Evolutionary conservation across 1,140 invertebrate species (phyloP).

Genomic region (Papilio polyxenes): DNA sequence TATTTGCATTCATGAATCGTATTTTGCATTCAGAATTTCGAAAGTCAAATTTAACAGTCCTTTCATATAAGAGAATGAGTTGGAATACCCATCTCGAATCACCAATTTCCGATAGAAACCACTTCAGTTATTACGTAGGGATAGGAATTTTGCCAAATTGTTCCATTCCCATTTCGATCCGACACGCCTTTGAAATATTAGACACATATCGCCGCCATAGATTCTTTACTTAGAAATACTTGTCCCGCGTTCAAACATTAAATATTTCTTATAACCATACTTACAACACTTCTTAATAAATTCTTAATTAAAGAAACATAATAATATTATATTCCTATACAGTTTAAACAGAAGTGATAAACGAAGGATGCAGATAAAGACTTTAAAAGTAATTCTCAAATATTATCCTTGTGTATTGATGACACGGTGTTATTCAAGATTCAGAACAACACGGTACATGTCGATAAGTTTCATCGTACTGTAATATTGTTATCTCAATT

Average conservation of each 20-base stretch:
- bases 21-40: slow-evolving; percentile 16
- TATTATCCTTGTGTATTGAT: too few species aligned
- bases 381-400: too few species aligned
- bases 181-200: slow-evolving; percentile 38
- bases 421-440: too few species aligned
- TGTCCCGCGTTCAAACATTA: not conserved
- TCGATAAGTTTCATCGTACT: too few species aligned
- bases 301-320: not conserved
- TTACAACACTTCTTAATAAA: not conserved
- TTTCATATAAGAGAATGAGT: slow-evolving; percentile 21
- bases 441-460: too few species aligned
- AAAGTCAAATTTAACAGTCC: slow-evolving; percentile 25
- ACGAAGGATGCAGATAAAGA: too few species aligned
- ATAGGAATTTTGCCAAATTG: slow-evolving; percentile 40
- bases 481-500: too few species aligned
- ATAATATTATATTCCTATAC: too few species aligned
- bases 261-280: not conserved
- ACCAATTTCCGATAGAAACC: slow-evolving; percentile 29
- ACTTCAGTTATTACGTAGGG: slow-evolving; percentile 36
- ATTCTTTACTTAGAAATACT: slow-evolving; percentile 28
- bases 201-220: slow-evolving; percentile 36
- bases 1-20: slow-evolving; percentile 8
- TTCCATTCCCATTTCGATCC: slow-evolving; percentile 34
- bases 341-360: too few species aligned
- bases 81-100: slow-evolving; percentile 3